phyloP scores from a whole-genome alignment of 2,113 vertebrate genomes.

The Leptosomus discolor region DNA sequence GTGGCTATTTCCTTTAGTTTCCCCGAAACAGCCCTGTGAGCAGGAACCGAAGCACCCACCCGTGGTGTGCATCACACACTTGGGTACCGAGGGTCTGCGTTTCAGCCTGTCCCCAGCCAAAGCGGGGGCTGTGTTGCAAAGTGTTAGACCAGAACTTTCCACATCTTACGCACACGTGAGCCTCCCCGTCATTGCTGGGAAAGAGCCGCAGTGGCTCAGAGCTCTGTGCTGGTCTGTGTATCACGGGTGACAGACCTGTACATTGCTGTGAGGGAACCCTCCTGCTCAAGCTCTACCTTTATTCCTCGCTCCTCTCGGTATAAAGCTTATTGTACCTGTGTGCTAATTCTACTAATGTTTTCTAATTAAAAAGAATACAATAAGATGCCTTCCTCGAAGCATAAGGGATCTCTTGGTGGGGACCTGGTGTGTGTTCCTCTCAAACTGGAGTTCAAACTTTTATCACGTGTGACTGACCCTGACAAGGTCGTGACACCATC shows the following conservation, averaged over 20 bases:
- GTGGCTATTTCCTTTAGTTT: not conserved
- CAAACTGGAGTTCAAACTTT: not conserved
- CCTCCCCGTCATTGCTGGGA: fast-evolving
- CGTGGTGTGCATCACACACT: not conserved
- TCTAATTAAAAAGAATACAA: not conserved
- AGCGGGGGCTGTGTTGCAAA: fast-evolving
- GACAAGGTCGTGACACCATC: fast-evolving
- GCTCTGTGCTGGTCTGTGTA: not conserved
- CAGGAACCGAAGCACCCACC: not conserved
- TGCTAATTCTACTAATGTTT: too few relatives aligned
- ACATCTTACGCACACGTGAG: fast-evolving
- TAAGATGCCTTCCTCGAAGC: not conserved
- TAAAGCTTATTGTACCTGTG: not conserved
- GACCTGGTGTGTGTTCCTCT: not conserved
- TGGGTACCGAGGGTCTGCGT: fast-evolving
- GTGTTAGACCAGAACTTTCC: not conserved
- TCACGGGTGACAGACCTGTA: fast-evolving
- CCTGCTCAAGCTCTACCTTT: not conserved
- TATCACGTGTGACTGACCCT: fast-evolving
- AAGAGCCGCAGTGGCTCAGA: not conserved
- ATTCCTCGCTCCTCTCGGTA: not conserved
- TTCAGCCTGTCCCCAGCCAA: not conserved
- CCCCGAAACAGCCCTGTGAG: not conserved
- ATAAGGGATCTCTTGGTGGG: not conserved
- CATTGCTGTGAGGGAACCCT: fast-evolving